phyloP scores from a whole-genome alignment of 2,797 vertebrate genomes.

The Tokudaia tokunoshimensis region DNA sequence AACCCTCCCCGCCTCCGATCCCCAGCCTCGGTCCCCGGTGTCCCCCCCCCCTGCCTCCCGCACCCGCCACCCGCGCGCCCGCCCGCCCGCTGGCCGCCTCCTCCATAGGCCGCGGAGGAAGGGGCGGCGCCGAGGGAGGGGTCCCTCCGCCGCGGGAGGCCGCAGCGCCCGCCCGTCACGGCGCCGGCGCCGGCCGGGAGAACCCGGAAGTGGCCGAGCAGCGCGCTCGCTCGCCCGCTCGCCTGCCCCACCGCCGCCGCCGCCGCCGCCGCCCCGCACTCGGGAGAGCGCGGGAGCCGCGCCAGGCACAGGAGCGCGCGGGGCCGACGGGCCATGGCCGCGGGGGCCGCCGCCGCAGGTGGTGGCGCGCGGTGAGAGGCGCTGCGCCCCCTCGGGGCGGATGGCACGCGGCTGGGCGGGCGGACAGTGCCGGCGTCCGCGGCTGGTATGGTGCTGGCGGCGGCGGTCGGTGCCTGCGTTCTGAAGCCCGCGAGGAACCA shows the following conservation, averaged over 20 bases:
- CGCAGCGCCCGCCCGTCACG: slow-evolving; percentile 65
- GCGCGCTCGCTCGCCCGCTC: neutral
- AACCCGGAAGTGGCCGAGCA: slow-evolving; percentile 81
- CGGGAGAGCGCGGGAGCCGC: slow-evolving; percentile 33
- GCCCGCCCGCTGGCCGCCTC: neutral
- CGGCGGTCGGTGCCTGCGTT: slow-evolving; percentile 90
- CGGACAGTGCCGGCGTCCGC: slow-evolving; percentile 82
- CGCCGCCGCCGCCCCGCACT: neutral
- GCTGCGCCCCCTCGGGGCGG: slow-evolving; percentile 72
- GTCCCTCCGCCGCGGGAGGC: slow-evolving; percentile 65
- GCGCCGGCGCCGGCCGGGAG: slow-evolving; percentile 46
- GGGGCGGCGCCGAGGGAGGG: slow-evolving; percentile 77
- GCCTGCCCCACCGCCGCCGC: neutral
- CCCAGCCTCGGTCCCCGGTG: neutral
- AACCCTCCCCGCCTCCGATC: neutral
- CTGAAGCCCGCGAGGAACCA: slow-evolving; percentile 89
- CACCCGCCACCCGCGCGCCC: too few species aligned
- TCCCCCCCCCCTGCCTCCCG: too few species aligned
- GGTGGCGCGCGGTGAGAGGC: slow-evolving; percentile 78
- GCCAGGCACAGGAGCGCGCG: slow-evolving; percentile 56
- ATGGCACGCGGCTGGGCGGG: slow-evolving; percentile 84
- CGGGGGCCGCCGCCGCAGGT: slow-evolving; percentile 77
- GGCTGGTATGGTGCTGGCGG: slow-evolving; percentile 95
- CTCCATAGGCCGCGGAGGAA: slow-evolving; percentile 43
- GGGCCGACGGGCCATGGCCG: slow-evolving; percentile 65